Percentiles rank a stretch among this genome's conserved stretches.
Evolutionary conservation across 1,140 invertebrate genomes (phyloP).

Genomic region (Teleopsis dalmanni): DNA sequence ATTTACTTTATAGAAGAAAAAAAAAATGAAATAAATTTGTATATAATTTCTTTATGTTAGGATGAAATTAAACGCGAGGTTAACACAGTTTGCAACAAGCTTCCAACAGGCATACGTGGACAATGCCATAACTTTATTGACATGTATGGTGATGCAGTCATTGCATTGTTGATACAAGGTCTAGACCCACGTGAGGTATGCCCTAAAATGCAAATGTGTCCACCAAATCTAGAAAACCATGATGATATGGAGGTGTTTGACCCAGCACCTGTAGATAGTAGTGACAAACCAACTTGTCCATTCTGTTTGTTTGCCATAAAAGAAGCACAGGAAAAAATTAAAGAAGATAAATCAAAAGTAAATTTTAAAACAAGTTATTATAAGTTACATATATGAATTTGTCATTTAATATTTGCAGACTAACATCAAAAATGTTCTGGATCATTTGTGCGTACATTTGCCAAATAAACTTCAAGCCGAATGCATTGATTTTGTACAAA

Average conservation of each 20-base stretch:
- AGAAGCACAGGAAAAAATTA: conserved; percentile 45
- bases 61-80: conserved; percentile 52
- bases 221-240: conserved; percentile 46
- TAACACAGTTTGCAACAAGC: conserved; percentile 56
- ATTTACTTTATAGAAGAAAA: conserved; percentile 6
- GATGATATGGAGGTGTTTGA: conserved; percentile 47
- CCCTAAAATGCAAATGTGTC: conserved; percentile 45
- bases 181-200: conserved; percentile 63
- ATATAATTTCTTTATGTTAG: conserved; percentile 5
- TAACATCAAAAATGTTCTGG: conserved; percentile 62
- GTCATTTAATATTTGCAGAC: conserved; percentile 31
- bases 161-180: conserved; percentile 69
- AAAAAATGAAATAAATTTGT: neutral
- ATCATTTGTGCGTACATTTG: conserved; percentile 64
- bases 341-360: conserved; percentile 36
- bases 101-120: conserved; percentile 56
- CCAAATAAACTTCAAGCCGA: conserved; percentile 54
- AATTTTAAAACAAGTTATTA: neutral
- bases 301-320: conserved; percentile 73
- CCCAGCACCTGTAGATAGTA: conserved; percentile 35
- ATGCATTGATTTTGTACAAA: conserved; percentile 69
- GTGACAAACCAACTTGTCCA: conserved; percentile 60
- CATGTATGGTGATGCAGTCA: conserved; percentile 66
- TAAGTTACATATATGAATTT: neutral
- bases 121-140: conserved; percentile 70